Evolutionary conservation across 2,113 vertebrate genomes (phyloP).

Genomic region (Ancistrus triradiatus): DNA sequence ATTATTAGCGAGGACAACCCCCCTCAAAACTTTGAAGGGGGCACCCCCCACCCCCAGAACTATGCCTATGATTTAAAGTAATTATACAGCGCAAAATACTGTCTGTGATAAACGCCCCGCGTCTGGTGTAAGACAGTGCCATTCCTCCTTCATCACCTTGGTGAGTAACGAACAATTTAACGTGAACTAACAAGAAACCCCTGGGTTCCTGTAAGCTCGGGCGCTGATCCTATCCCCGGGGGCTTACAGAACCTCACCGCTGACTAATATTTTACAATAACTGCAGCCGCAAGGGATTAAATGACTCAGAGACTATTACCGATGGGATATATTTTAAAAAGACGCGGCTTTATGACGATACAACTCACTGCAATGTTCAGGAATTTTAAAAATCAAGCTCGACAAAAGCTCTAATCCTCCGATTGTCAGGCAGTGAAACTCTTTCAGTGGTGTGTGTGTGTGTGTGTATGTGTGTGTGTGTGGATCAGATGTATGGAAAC

Average conservation of each 20-base stretch:
- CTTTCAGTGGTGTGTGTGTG: background rate
- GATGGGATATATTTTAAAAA: background rate
- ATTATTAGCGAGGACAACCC: no score
- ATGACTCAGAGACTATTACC: background rate
- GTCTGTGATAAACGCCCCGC: no score
- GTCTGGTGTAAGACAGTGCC: no score
- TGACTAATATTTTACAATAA: background rate
- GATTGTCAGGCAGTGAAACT: constrained; percentile 2
- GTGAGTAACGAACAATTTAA: background rate
- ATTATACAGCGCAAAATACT: no score
- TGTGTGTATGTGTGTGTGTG: no score
- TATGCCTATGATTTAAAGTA: no score
- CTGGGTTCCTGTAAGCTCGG: background rate
- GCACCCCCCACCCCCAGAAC: no score
- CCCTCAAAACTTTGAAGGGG: no score
- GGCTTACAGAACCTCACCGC: background rate
- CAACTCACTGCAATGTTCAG: background rate
- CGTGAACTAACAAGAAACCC: background rate
- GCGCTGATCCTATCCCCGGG: background rate
- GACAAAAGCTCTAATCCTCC: background rate
- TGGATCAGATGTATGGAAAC: no score
- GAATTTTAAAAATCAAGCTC: background rate
- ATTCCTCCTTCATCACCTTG: no score
- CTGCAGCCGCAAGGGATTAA: constrained; percentile 1
- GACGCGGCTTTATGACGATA: background rate